phyloP scores from a whole-genome alignment of 2,113 vertebrate species.

The Rhodinocichla rosea region DNA sequence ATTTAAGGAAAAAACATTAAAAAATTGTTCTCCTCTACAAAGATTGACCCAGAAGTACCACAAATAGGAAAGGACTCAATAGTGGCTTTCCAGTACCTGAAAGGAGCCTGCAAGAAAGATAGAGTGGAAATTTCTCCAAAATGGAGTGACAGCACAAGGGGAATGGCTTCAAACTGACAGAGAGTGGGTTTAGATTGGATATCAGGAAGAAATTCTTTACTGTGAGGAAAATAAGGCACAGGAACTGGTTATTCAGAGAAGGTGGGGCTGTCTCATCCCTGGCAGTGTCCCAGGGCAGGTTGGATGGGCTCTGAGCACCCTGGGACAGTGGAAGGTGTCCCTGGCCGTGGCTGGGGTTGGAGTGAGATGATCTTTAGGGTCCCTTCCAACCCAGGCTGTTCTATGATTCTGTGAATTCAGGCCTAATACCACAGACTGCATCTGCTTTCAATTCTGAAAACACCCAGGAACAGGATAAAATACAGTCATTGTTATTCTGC shows the following conservation, averaged over 20 bases:
- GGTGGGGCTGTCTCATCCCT: not conserved
- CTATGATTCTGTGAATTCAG: not conserved
- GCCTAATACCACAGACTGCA: not conserved
- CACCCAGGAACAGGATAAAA: not conserved
- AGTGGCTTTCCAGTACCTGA: not conserved
- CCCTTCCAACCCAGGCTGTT: not conserved
- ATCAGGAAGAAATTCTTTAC: not conserved
- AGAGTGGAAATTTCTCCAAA: not conserved
- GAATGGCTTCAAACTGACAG: not conserved
- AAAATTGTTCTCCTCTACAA: not conserved
- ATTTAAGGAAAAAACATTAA: not conserved
- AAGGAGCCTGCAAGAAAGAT: not conserved
- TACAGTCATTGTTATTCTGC: not conserved
- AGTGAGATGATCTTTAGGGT: not conserved
- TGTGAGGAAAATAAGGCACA: not conserved
- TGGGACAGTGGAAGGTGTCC: not conserved
- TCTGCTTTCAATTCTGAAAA: not conserved
- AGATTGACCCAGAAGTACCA: not conserved
- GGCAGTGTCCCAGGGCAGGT: rapidly evolving
- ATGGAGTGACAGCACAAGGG: not conserved
- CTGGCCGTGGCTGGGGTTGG: too few species aligned
- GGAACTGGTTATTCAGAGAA: not conserved
- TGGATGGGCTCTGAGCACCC: not conserved
- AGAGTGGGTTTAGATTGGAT: not conserved
- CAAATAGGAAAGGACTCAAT: not conserved